Base-by-base conservation (phyloP, 2,888 invertebrate genomes). In the Crepidodera aurea region DNA sequence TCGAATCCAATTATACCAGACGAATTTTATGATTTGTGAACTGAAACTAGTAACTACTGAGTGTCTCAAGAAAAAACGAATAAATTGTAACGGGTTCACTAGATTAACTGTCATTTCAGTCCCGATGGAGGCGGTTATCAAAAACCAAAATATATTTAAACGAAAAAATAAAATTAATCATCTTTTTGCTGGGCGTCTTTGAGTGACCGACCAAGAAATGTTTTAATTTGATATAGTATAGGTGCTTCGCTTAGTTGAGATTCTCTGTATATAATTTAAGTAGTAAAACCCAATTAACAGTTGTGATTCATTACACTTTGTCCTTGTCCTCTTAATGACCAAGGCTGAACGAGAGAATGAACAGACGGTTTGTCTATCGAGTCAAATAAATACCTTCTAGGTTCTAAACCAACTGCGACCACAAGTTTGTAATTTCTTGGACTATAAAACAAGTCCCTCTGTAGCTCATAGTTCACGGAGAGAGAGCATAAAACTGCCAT, bases 401-500 rank as follows among this genome's bases (percentile, higher is more conserved):
- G 29, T 48, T 15, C 48, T 15, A 48, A 48, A 5, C 48, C 48
- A 29, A 48, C 48, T 48, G 48, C 48, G 27, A 29, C 48, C 48
- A 29, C 48, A 29, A 48, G 48, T 48, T 48, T 29, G 27, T 29
- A 27, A 48, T 48, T 48, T 48, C 48, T 48, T 48, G 12, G 48
- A 29, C 48, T 48, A 48, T 48, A 48, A 48, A 48, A 48, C 48
- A 29, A 48, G 48, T 48, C 27, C 16, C 48, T 19, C 27, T 29
- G 48, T 15, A 48, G 27, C 48, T 48, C 48, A 29, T 48, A 48
- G 48, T 48, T 48, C 29, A 48, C 48, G 27, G 27, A 29, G 27
- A 29, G 27, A 29, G 27, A 29, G 15, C 48, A 48, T 48, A 48
- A 48, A 48, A 48, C 48, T 29, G 48, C 48, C 48, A 48, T 48